These are phyloP conservation scores for Polyploca ridens DNA, from an alignment of 2,888 invertebrate genomes.

Conservation along the genomic window DNA sequence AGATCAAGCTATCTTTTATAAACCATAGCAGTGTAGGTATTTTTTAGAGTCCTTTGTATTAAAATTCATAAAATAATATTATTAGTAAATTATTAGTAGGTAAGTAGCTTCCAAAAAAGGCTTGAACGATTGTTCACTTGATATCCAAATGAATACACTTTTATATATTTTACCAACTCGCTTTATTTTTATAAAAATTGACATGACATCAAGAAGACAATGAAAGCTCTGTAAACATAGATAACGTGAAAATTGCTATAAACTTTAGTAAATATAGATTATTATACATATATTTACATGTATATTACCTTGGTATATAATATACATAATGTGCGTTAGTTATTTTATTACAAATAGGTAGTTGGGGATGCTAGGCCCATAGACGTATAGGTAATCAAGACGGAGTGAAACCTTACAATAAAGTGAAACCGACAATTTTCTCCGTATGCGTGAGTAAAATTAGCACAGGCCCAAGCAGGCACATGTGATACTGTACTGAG, in stretches of 20 bases:
- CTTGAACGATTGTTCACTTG: background rate
- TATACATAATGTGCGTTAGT: background rate
- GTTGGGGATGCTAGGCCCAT: background rate
- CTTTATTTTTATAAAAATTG: conserved; percentile 49
- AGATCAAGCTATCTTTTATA: too few species aligned
- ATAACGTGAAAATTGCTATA: conserved; percentile 13
- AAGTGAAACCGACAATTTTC: too few species aligned
- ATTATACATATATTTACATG: conserved; percentile 1
- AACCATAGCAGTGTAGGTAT: too few species aligned
- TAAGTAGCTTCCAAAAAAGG: background rate
- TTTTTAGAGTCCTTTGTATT: too few species aligned
- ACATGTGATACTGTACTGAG: too few species aligned
- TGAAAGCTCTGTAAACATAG: conserved; percentile 31
- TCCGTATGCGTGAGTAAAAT: too few species aligned
- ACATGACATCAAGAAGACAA: conserved; percentile 43
- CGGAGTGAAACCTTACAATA: too few species aligned
- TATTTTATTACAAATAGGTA: background rate
- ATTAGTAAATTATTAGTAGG: too few species aligned
- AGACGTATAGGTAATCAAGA: background rate
- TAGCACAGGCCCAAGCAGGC: too few species aligned
- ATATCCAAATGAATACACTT: background rate
- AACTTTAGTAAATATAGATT: background rate
- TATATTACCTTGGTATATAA: background rate
- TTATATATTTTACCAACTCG: conserved; percentile 27
- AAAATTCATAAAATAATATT: too few species aligned